Conservation (phyloP, 2,888 invertebrate genomes). For the Eristalis intricaria region DNA sequence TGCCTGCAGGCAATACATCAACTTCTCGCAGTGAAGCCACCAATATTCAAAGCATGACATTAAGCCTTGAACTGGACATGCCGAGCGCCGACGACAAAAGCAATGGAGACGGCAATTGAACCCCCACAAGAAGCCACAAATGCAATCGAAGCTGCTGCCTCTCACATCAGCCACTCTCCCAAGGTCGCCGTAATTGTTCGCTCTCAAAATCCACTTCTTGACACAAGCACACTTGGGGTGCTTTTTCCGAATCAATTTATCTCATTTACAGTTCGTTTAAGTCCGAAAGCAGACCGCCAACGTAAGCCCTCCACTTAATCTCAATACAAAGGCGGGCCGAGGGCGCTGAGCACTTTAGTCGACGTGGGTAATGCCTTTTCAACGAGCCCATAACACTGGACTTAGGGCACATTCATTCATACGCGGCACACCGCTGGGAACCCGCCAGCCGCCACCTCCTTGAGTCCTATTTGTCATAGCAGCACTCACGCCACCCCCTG, state of each 20-base stretch:
- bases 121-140: no score
- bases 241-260: background rate
- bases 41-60: no score
- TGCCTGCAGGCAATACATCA: no score
- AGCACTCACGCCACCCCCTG: background rate
- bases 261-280: background rate
- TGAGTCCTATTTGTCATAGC: conserved; percentile 29
- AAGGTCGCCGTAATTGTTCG: background rate
- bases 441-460: background rate
- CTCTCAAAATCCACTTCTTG: background rate
- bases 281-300: background rate
- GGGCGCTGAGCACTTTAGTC: background rate
- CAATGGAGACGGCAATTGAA: no score
- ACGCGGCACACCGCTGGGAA: background rate
- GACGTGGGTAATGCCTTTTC: conserved; percentile 10
- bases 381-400: background rate
- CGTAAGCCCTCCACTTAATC: background rate
- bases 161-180: no score
- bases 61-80: no score
- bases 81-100: no score
- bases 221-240: background rate
- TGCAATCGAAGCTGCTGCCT: no score
- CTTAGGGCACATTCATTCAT: background rate
- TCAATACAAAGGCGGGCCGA: background rate
- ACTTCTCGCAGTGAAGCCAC: no score